Base-by-base conservation (phyloP, 2,888 invertebrate species). In the Harmothoe impar region DNA sequence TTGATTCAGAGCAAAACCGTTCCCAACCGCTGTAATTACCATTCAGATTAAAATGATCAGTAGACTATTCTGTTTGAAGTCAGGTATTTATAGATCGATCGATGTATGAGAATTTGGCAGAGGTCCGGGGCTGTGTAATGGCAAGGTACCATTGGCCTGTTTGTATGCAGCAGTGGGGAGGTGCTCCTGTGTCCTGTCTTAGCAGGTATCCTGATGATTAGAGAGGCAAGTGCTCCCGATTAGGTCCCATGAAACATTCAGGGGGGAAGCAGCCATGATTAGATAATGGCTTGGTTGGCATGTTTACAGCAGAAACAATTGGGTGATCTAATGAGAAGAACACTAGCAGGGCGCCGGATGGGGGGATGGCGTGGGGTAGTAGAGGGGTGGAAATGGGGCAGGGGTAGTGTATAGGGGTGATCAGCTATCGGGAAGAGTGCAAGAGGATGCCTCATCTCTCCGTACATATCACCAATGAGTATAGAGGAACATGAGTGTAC, bases 281-380 rank as follows among this genome's bases (percentile, higher is more conserved):
- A 86, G 86, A 86, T 86, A 86, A 86, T 86, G 86, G 86, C 33
- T 29, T 29, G 86, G 29, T 86, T 86, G 86, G 86, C 86, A 54
- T 86, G 86, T 86, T 86, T 86, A 86, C 86, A 86, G 56, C 86
- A 86, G 86, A 86, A 86, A 86, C 86, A 86, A 86, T 86, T 54
- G 86, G 56, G 54, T 12, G 81, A 52, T 86, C 86, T 86, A 86
- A 86, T 86, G 86, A 86, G 86, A 86, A 56, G 56, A 86, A 86
- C 20, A 56, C 29, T 86, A 54, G 33, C 86, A 52, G 56, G n/a
- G 54, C 29, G 31, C 86, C 31, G 56, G 56, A 86, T 86, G 86
- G 56, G 86, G 25, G 23, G 29, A 86, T 86, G 31, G 86, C 86
- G 86, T 86, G 86, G 86, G 17, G 29, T 17, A 31, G 7, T 5